Base-by-base conservation (phyloP, 2,797 vertebrate genomes). In the Antennarius maculatus region DNA sequence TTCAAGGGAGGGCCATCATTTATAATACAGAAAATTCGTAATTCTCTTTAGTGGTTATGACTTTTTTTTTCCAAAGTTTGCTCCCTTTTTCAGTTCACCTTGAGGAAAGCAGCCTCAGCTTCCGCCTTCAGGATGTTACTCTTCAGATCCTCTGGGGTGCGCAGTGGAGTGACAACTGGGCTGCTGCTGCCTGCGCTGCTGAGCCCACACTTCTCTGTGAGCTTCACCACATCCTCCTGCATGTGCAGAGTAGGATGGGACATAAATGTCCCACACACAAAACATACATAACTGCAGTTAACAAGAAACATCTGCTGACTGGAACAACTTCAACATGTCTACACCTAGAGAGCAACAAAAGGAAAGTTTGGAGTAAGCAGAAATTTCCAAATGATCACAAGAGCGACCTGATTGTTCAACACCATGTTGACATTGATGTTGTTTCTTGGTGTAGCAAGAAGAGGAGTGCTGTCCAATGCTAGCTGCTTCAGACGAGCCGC, bases 81-180 rank as follows among this genome's bases (percentile, higher is more conserved):
- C 23, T 23, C 23, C 23, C 2, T 23, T 23, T 23, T 23, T 23
- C 23, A 23, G 23, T 23, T 56, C 85, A 97, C 97, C 95, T 96
- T 96, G 53, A 94, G 83, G 0, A 89, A 93, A 39, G 95, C 95
- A 66, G 97, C 96, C 62, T 90, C 88, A 0, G 83, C 94, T 74
- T 97, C 96, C 39, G 96, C 96, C 84, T 98, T 99, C 54, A 98
- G 89, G 89, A 98, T 96, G 89, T 98, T 99, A 82, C 97, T 98
- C 88, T 99, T 99, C 69, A 96, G 91, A 71, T 97, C 95, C 54
- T 94, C 92, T 28, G 95, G 92, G 72, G 89, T 81, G 82, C 91
- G 93, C 5, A 90, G 48, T 0, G 92, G 87, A 74, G 91, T 78
- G 55, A 85, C 0, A 0, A 82, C 52, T 2, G 95, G 94, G 43